These are phyloP conservation scores for Drosophila ironensis DNA, from an alignment of 1,140 invertebrate genomes.

Conservation along the genomic window DNA sequence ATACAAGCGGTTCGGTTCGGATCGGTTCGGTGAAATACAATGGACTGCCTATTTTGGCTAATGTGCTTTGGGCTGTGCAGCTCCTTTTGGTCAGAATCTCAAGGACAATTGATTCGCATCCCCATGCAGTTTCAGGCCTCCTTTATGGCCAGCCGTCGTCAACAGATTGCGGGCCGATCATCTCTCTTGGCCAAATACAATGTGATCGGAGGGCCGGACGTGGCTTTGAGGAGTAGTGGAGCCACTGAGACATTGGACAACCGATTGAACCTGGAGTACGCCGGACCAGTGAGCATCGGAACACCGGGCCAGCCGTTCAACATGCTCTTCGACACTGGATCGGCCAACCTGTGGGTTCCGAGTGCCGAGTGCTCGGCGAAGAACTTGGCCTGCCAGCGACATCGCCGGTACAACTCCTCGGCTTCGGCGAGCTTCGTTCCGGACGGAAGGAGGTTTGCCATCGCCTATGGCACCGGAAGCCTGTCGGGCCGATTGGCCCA, in stretches of 20 bases:
- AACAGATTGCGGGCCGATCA: conserved; percentile 16
- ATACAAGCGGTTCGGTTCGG: conserved; percentile 17
- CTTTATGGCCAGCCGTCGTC: conserved; percentile 35
- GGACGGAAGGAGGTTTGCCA: conserved; percentile 33
- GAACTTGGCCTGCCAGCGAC: conserved; percentile 43
- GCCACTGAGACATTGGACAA: conserved; percentile 36
- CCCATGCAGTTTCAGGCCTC: conserved; percentile 39
- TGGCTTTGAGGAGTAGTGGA: background rate
- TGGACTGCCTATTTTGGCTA: conserved; percentile 6
- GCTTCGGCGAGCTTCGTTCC: conserved; percentile 28
- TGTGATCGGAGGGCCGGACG: background rate
- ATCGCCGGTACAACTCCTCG: conserved; percentile 40
- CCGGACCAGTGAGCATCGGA: conserved; percentile 94
- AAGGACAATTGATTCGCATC: conserved; percentile 19
- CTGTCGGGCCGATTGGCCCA: conserved; percentile 33
- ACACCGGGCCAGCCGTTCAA: conserved; percentile 89
- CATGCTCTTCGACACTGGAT: conserved; percentile 53
- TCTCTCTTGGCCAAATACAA: conserved; percentile 37
- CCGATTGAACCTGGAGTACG: conserved; percentile 41
- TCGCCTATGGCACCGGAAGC: conserved; percentile 39
- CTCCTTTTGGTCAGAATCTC: background rate
- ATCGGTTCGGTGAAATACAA: background rate
- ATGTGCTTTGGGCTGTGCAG: conserved; percentile 1
- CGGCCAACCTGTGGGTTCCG: conserved; percentile 51
- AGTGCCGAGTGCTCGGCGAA: conserved; percentile 26